A percentile compares a stretch with the other conserved stretches of the same genome.
Conservation (phyloP, 1,140 invertebrate genomes). For the Pseudoatta argentina region DNA sequence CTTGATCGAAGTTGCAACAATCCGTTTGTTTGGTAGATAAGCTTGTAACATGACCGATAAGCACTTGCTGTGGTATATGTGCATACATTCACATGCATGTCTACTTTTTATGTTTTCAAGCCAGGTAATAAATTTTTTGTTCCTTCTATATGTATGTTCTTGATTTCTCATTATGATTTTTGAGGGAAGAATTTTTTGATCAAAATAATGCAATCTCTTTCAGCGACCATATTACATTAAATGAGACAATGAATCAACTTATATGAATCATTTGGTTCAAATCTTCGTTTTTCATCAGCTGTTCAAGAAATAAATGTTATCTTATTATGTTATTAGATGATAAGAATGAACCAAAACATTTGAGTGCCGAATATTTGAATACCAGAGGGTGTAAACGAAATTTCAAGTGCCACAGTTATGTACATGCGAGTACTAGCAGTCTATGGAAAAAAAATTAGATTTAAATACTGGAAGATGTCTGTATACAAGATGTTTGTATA, state of each 20-base stretch:
- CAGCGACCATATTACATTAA: background rate
- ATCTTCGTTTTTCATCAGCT: no score
- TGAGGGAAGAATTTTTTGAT: background rate
- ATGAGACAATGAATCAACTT: slow-evolving; percentile 19
- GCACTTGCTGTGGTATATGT: no score
- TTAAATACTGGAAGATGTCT: slow-evolving; percentile 80
- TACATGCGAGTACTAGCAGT: slow-evolving; percentile 50
- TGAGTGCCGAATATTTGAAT: background rate
- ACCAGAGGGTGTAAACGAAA: background rate
- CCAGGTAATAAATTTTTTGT: background rate
- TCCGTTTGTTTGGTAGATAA: background rate
- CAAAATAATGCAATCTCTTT: background rate
- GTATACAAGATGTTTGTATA: slow-evolving; percentile 32
- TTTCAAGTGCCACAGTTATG: slow-evolving; percentile 68
- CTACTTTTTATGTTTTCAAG: background rate
- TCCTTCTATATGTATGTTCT: background rate
- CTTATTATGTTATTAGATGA: slow-evolving; percentile 36
- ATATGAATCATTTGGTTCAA: background rate
- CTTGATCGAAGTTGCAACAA: background rate
- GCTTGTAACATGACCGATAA: no score
- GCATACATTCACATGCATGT: background rate
- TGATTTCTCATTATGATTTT: background rate
- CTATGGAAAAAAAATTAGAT: slow-evolving; percentile 77
- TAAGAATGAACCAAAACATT: background rate
- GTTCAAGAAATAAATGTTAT: background rate